Evolutionary conservation across 2,113 vertebrate genomes (phyloP).

Genomic region (Ammodytes marinus): DNA sequence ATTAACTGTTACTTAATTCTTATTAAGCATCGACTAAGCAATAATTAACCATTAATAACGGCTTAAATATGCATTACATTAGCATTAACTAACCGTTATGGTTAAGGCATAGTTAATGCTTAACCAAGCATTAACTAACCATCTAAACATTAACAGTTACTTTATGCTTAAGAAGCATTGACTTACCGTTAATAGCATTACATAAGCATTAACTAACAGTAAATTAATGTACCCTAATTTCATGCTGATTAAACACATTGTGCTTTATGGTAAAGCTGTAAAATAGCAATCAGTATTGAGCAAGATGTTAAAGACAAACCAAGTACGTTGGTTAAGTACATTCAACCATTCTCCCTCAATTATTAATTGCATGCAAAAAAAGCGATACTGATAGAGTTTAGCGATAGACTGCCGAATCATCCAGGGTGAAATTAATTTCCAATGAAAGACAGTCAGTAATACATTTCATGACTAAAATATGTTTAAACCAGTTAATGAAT

Average conservation of each 20-base stretch:
- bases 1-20: too few relatives aligned
- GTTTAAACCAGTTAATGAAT: too few relatives aligned
- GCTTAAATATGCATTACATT: too few relatives aligned
- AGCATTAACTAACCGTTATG: too few relatives aligned
- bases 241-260: constrained; percentile 12
- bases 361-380: constrained; percentile 32
- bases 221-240: background rate
- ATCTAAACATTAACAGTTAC: too few relatives aligned
- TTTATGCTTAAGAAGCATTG: too few relatives aligned
- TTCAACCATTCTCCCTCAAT: constrained; percentile 37
- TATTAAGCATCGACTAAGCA: too few relatives aligned
- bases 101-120: too few relatives aligned
- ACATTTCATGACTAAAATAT: background rate
- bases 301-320: constrained; percentile 7
- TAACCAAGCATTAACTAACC: too few relatives aligned
- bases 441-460: background rate
- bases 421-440: background rate
- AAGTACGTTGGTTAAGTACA: constrained; percentile 17
- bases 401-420: background rate
- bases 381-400: constrained; percentile 4
- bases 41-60: too few relatives aligned
- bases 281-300: background rate
- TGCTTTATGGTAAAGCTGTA: background rate
- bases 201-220: too few relatives aligned
- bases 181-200: too few relatives aligned